Evolutionary conservation across 2,888 invertebrate genomes (phyloP), one percentile per base, ranked within the genome.

Genomic region (Athrips mouffetella): DNA sequence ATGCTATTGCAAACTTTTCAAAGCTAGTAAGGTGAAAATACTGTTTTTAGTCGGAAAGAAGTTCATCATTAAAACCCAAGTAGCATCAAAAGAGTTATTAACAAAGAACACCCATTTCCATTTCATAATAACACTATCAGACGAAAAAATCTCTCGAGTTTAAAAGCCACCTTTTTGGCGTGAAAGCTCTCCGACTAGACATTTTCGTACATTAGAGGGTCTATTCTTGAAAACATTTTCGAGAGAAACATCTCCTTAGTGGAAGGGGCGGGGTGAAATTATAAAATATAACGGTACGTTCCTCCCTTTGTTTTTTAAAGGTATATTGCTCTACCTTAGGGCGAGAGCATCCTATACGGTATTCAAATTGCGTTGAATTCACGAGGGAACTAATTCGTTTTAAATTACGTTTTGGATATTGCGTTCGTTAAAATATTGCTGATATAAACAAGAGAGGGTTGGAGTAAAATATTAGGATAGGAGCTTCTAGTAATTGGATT

Each of bases 391-490:
- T 88, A 88, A 88, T 88, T 88, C 73, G 84, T 83, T 88, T 88
- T 82, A 87, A 87, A 88, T 88, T 88, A 81, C 84, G 79, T 86
- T 86, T 37, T 85, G 82, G 82, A 85, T 88, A 88, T 87, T 88
- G 76, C 85, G 66, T 79, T 78, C 65, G 73, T 76, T 85, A 75
- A 83, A 81, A 80, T 87, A 84, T 86, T 65, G 78, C 77, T 64
- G 75, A 76, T 72, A 81, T 81, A 82, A 80, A 84, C 76, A 76
- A 59, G 61, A 82, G 81, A 80, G 83, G 84, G 82, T 76, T 80
- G 67, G 65, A 66, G 73, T 76, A 72, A 78, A 74, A 75, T 78
- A 79, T 77, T 69, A 63, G 70, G 55, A 67, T 69, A 63, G 70
- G 55, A 67, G 65, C 63, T 64, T 70, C 69, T 61, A 16, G 59